These are phyloP conservation scores for Danaus chrysippus DNA, from an alignment of 2,888 invertebrate genomes.

Conservation along the genomic window DNA sequence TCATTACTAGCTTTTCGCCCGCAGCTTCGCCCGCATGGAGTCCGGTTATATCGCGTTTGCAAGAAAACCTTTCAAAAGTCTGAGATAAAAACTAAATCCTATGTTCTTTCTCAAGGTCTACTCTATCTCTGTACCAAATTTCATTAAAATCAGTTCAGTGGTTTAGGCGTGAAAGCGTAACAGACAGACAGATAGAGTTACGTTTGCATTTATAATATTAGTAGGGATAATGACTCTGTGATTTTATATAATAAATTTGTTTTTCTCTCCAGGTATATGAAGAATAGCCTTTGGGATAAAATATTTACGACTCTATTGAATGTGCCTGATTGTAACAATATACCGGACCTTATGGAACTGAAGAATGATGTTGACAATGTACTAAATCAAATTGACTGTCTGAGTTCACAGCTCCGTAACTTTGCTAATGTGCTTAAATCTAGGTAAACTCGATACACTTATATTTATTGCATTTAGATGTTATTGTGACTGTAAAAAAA, in stretches of 20 bases:
- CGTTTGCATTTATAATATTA: no score
- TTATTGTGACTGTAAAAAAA: slow-evolving; percentile 65
- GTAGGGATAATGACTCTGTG: no score
- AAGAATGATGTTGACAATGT: slow-evolving; percentile 69
- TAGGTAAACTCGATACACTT: slow-evolving; percentile 65
- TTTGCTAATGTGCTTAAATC: slow-evolving; percentile 77
- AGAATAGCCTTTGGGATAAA: slow-evolving; percentile 86
- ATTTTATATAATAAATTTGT: slow-evolving; percentile 1
- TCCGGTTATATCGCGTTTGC: no score
- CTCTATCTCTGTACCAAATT: no score
- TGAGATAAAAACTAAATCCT: no score
- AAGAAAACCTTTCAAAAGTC: no score
- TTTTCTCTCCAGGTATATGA: slow-evolving; percentile 79
- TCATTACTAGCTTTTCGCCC: no score
- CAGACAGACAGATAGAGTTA: no score
- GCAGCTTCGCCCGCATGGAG: no score
- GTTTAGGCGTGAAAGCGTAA: no score
- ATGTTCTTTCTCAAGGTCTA: no score
- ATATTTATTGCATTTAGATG: slow-evolving; percentile 77
- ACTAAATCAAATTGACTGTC: slow-evolving; percentile 57
- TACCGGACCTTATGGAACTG: slow-evolving; percentile 84
- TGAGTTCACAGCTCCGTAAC: slow-evolving; percentile 64
- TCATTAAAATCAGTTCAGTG: no score
- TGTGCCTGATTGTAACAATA: slow-evolving; percentile 85
- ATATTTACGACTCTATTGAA: slow-evolving; percentile 91